phyloP scores from a whole-genome alignment of 2,113 vertebrate genomes.

The Xiphophorus maculatus region DNA sequence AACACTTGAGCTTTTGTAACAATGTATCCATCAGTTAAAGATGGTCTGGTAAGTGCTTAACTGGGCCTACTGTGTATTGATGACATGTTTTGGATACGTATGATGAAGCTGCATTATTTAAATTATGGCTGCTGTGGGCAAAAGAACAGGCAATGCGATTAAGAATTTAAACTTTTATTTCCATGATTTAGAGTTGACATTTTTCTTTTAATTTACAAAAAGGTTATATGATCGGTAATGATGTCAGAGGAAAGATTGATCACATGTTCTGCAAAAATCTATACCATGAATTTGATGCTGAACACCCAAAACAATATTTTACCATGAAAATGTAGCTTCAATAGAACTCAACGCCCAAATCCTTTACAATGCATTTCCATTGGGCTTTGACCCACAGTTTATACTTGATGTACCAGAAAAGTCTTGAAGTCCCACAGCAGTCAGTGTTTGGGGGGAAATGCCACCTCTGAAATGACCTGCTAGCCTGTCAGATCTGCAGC shows the following conservation, averaged over 20 bases:
- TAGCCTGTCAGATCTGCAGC: slow-evolving; percentile 47
- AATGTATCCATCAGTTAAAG: slow-evolving; percentile 54
- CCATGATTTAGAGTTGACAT: neutral
- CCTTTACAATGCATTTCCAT: neutral
- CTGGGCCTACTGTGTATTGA: slow-evolving; percentile 43
- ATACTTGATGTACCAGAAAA: neutral
- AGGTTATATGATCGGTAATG: neutral
- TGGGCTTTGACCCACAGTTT: neutral
- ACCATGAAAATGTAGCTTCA: neutral
- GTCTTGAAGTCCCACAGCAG: slow-evolving; percentile 4
- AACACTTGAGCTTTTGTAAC: slow-evolving; percentile 59
- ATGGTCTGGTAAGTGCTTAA: slow-evolving; percentile 73
- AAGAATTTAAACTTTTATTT: neutral
- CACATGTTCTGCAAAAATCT: neutral
- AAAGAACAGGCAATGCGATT: neutral
- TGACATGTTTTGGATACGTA: slow-evolving; percentile 48
- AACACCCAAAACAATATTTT: slow-evolving; percentile 14
- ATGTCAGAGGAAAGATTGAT: neutral
- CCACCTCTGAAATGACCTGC: slow-evolving; percentile 45
- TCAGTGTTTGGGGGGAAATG: slow-evolving; percentile 8
- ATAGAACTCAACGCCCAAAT: neutral
- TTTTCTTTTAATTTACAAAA: neutral
- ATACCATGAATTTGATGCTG: neutral
- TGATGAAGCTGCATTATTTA: slow-evolving; percentile 28
- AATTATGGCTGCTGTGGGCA: slow-evolving; percentile 12